A percentile compares a stretch with the other conserved stretches of the same genome.
These are phyloP conservation scores for Polia nebulosa DNA, from an alignment of 2,888 invertebrate species.

Conservation along the genomic window DNA sequence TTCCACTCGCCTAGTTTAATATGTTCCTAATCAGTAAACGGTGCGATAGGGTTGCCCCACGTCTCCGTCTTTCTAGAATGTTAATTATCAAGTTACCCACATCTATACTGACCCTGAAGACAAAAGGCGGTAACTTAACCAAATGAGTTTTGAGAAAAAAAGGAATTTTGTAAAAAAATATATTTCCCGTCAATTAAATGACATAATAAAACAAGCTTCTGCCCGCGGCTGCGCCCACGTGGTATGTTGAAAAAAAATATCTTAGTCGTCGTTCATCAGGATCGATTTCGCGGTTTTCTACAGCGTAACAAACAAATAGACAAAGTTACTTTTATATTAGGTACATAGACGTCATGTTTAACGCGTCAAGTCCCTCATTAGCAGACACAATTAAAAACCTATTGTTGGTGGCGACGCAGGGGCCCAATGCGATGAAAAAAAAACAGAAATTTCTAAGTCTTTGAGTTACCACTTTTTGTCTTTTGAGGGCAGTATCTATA, in stretches of 20 bases:
- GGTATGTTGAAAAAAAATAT: neutral
- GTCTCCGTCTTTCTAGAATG: conserved; percentile 76
- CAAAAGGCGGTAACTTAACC: neutral
- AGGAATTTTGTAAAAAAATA: neutral
- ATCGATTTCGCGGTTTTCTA: neutral
- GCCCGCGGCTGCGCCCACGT: neutral
- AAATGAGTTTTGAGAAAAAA: neutral
- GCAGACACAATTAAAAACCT: too few species aligned
- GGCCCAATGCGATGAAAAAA: neutral
- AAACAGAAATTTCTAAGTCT: neutral
- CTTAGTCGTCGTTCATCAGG: neutral
- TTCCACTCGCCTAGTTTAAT: conserved; percentile 76
- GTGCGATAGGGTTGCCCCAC: conserved; percentile 63
- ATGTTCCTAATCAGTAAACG: conserved; percentile 77
- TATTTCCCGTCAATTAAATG: neutral
- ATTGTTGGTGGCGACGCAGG: too few species aligned
- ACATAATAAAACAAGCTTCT: neutral
- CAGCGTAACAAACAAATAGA: too few species aligned
- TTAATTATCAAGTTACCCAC: conserved; percentile 74
- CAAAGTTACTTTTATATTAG: neutral
- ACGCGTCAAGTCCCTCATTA: too few species aligned
- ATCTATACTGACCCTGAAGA: conserved; percentile 20
- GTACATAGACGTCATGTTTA: too few species aligned
- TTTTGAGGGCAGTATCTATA: conserved; percentile 20
- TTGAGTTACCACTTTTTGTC: neutral